A percentile compares a stretch with the other conserved stretches of the same genome.
These are phyloP conservation scores for Bostrychus sinensis DNA, from an alignment of 2,113 vertebrate genomes.

Conservation along the genomic window DNA sequence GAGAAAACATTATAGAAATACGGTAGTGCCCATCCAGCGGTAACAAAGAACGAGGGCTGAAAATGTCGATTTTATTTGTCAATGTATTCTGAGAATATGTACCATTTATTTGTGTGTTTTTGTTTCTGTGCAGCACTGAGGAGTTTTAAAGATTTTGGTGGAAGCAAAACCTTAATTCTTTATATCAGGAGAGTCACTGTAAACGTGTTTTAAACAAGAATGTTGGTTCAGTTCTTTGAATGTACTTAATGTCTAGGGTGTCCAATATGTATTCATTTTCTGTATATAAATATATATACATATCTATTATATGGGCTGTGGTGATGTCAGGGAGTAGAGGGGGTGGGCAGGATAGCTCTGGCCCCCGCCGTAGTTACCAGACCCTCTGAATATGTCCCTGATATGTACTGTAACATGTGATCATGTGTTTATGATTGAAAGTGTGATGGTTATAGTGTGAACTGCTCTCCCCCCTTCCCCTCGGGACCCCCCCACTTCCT, in stretches of 20 bases:
- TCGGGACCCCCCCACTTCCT: neutral
- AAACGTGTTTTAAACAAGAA: slow-evolving; percentile 77
- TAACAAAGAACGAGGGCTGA: slow-evolving; percentile 71
- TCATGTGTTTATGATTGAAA: slow-evolving; percentile 79
- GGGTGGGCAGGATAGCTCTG: slow-evolving; percentile 64
- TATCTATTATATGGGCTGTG: slow-evolving; percentile 81
- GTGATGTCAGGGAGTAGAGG: slow-evolving; percentile 79
- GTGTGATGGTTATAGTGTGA: slow-evolving; percentile 77
- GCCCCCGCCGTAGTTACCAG: slow-evolving; percentile 69
- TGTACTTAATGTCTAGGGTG: slow-evolving; percentile 80
- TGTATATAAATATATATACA: slow-evolving; percentile 82
- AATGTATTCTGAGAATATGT: slow-evolving; percentile 74
- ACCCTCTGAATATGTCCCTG: slow-evolving; percentile 70
- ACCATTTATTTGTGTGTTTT: slow-evolving; percentile 61
- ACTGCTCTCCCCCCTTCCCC: slow-evolving; percentile 44
- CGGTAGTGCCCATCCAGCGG: slow-evolving; percentile 70
- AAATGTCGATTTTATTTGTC: slow-evolving; percentile 63
- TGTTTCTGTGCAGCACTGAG: slow-evolving; percentile 66
- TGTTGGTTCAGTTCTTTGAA: slow-evolving; percentile 81
- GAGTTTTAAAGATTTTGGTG: slow-evolving; percentile 70
- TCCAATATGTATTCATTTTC: slow-evolving; percentile 79
- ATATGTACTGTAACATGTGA: slow-evolving; percentile 80
- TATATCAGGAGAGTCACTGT: slow-evolving; percentile 75
- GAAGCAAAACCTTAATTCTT: slow-evolving; percentile 67
- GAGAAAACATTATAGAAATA: slow-evolving; percentile 71